Base-by-base conservation (phyloP, 2,888 invertebrate genomes). In the Hermaeophaga mercurialis region DNA sequence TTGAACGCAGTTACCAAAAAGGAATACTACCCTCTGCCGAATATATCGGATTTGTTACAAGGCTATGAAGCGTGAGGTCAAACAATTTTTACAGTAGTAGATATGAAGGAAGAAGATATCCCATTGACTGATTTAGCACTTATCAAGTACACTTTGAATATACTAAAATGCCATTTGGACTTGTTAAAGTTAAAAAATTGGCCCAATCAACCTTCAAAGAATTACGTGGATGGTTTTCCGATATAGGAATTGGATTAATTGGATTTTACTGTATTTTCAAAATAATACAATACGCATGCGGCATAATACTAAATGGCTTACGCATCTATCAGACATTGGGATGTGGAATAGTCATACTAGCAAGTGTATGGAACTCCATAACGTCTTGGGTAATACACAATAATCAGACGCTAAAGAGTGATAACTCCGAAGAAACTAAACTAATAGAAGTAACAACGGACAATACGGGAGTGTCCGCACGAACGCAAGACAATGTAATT, bases 91-190 rank as follows among this genome's bases (percentile, higher is more conserved):
- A n/a, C n/a, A n/a, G n/a, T n/a, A 48, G 46, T 55, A 8, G 53
- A 58, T 18, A 58, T 55, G 55, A 44, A 55, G 7, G 50, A 53
- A 34, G 36, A 57, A 7, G 50, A 54, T 9, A 52, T n/a, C n/a
- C n/a, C n/a, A n/a, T n/a, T n/a, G n/a, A n/a, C n/a, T n/a, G n/a
- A n/a, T 58, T 61, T 31, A 55, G 55, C 19, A 58, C 59, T n/a
- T 52, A 34, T 26, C 24, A 41, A 24, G 55, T 49, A 8, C 63
- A 59, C 19, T 61, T 43, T 24, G 59, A 63, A 11, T 63, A 59
- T 22, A 19, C 36, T 1, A 61, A 61, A 24, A 57, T 61, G 59
- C 57, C 49, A 8, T 61, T 63, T 39, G 61, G 61, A 1, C 36
- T 63, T 9, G 56, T 45, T 5, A 61, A 58, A n/a, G n/a, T n/a